Evolutionary conservation across 2,113 vertebrate species (phyloP).

Genomic region (Mungos mungo): DNA sequence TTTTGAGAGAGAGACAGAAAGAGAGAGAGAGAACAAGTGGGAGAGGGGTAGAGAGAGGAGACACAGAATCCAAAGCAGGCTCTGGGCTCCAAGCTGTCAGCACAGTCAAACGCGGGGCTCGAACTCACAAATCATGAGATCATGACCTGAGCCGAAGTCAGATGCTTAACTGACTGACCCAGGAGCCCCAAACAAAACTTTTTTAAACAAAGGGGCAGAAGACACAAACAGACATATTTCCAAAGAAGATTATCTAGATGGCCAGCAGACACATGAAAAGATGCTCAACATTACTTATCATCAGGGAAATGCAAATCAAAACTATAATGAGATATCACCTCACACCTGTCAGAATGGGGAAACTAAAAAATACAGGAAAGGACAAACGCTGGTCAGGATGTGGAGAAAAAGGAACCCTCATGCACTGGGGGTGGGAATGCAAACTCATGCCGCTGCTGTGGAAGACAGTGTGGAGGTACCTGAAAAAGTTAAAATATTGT

Average conservation of each 20-base stretch:
- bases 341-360: neutral
- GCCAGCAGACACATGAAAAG: neutral
- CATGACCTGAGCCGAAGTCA: too few relatives aligned
- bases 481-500: neutral
- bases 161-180: too few relatives aligned
- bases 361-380: neutral
- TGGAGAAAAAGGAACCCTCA: neutral
- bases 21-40: too few relatives aligned
- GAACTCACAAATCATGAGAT: too few relatives aligned
- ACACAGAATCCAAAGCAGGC: too few relatives aligned
- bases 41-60: too few relatives aligned
- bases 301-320: neutral
- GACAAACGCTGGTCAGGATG: neutral
- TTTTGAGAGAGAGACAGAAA: too few relatives aligned
- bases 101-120: too few relatives aligned
- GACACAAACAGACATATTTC: neutral
- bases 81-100: too few relatives aligned
- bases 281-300: neutral
- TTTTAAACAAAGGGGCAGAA: neutral
- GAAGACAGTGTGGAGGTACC: neutral
- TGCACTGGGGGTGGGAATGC: neutral
- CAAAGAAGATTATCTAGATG: neutral
- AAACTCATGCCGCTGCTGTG: neutral
- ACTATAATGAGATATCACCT: neutral
- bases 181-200: too few relatives aligned